These are phyloP conservation scores for Poeciliopsis gracilis DNA, from an alignment of 2,797 vertebrate species.

Conservation along the genomic window DNA sequence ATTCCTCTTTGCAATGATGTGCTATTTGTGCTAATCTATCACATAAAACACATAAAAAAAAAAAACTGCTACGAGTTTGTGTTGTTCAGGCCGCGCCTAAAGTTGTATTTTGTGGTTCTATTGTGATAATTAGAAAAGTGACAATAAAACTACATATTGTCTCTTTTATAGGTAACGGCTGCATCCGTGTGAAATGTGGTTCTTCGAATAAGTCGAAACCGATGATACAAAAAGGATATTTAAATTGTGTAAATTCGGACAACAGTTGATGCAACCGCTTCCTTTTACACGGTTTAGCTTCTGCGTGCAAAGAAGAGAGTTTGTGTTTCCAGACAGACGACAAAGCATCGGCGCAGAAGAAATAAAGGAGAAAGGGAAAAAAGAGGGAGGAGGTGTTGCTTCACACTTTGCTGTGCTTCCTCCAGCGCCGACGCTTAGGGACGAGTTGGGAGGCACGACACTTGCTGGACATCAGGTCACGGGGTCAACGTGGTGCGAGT, in stretches of 20 bases:
- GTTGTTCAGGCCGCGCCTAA: too few species aligned
- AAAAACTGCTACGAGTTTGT: neutral
- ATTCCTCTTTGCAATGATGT: neutral
- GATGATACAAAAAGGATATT: neutral
- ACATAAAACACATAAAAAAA: neutral
- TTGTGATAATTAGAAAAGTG: too few species aligned
- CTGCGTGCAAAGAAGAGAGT: slow-evolving; percentile 31
- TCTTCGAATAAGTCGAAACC: neutral
- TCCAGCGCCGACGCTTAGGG: slow-evolving; percentile 29
- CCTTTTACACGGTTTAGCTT: slow-evolving; percentile 18
- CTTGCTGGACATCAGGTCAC: slow-evolving; percentile 43
- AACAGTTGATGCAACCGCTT: neutral
- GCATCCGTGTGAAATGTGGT: too few species aligned
- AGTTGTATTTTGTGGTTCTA: too few species aligned
- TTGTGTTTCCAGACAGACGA: slow-evolving; percentile 40
- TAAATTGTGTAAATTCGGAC: neutral
- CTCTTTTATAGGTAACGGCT: too few species aligned
- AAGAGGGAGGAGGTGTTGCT: slow-evolving; percentile 32
- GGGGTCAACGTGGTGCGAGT: slow-evolving; percentile 42
- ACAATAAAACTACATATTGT: too few species aligned
- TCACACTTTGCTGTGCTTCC: slow-evolving; percentile 39
- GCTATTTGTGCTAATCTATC: neutral
- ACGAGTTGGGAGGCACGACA: slow-evolving; percentile 34
- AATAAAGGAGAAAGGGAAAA: slow-evolving; percentile 4
- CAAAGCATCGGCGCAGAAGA: slow-evolving; percentile 2